phyloP scores from a whole-genome alignment of 2,888 invertebrate species.

The Muscina levida region DNA sequence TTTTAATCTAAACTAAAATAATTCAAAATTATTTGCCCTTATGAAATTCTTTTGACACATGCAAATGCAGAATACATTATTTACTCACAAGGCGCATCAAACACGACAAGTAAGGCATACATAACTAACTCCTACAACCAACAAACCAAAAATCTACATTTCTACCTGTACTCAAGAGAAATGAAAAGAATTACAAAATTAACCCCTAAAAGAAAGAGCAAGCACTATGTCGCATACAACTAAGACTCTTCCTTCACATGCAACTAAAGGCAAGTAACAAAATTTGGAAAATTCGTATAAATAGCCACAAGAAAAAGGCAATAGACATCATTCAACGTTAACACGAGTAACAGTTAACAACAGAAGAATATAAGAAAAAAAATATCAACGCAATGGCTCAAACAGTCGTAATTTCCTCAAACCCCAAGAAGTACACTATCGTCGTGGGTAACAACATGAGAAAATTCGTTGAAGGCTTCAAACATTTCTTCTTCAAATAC shows the following conservation, averaged over 20 bases:
- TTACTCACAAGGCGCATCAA: too few species aligned
- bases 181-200: background rate
- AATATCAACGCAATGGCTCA: conserved; percentile 34
- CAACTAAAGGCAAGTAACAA: background rate
- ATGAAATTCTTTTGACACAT: background rate
- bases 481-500: conserved; percentile 68
- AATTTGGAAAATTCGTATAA: conserved; percentile 51
- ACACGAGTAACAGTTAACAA: conserved; percentile 27
- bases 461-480: conserved; percentile 68
- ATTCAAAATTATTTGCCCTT: background rate
- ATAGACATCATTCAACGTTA: conserved; percentile 67
- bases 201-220: conserved; percentile 13
- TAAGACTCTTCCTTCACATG: background rate
- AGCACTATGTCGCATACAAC: background rate
- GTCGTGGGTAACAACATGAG: conserved; percentile 46
- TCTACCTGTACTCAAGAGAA: conserved; percentile 9
- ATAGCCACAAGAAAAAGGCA: conserved; percentile 5
- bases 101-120: conserved; percentile 37
- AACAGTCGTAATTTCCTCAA: conserved; percentile 8
- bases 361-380: conserved; percentile 39
- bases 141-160: background rate
- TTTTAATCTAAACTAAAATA: background rate
- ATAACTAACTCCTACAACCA: conserved; percentile 1
- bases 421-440: background rate
- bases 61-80: too few species aligned